phyloP scores from a whole-genome alignment of 1,140 invertebrate genomes.

The Cryptotermes secundus region DNA sequence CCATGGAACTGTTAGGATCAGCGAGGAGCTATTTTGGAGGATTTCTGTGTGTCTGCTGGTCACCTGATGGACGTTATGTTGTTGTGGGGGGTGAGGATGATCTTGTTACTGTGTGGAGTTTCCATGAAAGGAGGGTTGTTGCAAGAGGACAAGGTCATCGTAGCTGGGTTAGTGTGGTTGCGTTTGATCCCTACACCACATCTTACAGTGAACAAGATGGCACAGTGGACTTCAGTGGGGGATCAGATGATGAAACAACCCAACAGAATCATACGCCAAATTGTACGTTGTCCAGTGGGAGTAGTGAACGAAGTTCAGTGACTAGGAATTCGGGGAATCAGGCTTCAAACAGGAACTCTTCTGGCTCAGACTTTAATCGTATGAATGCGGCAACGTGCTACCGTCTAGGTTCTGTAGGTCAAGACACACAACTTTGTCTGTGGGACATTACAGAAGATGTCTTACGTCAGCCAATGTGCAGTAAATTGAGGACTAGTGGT shows the following conservation, averaged over 20 bases:
- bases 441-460: constrained; percentile 99
- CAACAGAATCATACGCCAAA: constrained; percentile 34
- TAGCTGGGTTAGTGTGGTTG: constrained; percentile 96
- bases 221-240: constrained; percentile 44
- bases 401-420: constrained; percentile 93
- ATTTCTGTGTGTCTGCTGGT: constrained; percentile 95
- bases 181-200: constrained; percentile 92
- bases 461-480: constrained; percentile 64
- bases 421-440: constrained; percentile 96
- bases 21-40: constrained; percentile 97
- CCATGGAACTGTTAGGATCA: constrained; percentile 90
- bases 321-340: constrained; percentile 34
- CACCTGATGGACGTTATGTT: constrained; percentile 92
- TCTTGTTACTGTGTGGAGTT: constrained; percentile 96
- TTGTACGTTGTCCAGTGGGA: constrained; percentile 37
- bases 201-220: constrained; percentile 50
- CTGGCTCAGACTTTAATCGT: constrained; percentile 52
- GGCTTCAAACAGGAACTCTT: constrained; percentile 53
- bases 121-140: constrained; percentile 88
- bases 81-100: constrained; percentile 99
- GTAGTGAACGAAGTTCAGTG: constrained; percentile 33
- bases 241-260: constrained; percentile 57
- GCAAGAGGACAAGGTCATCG: constrained; percentile 92
- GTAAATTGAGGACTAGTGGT: constrained; percentile 46
- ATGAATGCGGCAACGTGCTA: constrained; percentile 66